A percentile compares a stretch with the other conserved stretches of the same genome.
Evolutionary conservation across 2,888 invertebrate species (phyloP).

Genomic region (Apodemia duryi): DNA sequence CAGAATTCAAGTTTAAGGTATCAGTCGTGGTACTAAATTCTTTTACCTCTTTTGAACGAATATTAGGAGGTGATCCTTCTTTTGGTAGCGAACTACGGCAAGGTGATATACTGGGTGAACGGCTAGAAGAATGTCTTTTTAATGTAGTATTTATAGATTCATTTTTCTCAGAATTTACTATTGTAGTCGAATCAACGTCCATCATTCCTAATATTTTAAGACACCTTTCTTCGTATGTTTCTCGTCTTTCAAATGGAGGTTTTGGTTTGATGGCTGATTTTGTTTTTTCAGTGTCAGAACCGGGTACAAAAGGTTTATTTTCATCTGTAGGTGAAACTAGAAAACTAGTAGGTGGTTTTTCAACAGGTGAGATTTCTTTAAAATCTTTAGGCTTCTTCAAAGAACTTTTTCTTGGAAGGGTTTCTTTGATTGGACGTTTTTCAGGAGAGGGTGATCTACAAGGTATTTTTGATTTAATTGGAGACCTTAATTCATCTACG

Average conservation of each 20-base stretch:
- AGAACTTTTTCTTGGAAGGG: conserved; percentile 66
- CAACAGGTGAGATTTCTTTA: conserved; percentile 48
- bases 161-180: conserved; percentile 32
- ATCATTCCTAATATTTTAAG: conserved; percentile 84
- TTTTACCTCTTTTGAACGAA: conserved; percentile 31
- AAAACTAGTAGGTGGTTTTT: conserved; percentile 65
- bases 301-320: conserved; percentile 37
- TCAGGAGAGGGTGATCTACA: conserved; percentile 64
- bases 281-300: conserved; percentile 52
- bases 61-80: conserved; percentile 38
- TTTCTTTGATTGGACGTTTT: conserved; percentile 53
- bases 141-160: conserved; percentile 37
- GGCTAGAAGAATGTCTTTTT: conserved; percentile 38
- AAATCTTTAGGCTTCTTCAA: conserved; percentile 58
- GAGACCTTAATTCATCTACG: conserved; percentile 36
- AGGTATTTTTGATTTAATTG: conserved; percentile 64
- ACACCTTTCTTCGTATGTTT: conserved; percentile 87
- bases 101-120: conserved; percentile 53
- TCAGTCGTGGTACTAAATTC: not conserved
- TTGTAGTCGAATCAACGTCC: conserved; percentile 51
- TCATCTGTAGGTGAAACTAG: conserved; percentile 57
- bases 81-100: conserved; percentile 47
- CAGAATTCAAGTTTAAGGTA: conserved; percentile 19
- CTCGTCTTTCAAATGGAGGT: conserved; percentile 81
- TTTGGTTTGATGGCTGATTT: conserved; percentile 59